Evolutionary conservation across 2,888 invertebrate species (phyloP).

Genomic region (Tenthredo amoena): DNA sequence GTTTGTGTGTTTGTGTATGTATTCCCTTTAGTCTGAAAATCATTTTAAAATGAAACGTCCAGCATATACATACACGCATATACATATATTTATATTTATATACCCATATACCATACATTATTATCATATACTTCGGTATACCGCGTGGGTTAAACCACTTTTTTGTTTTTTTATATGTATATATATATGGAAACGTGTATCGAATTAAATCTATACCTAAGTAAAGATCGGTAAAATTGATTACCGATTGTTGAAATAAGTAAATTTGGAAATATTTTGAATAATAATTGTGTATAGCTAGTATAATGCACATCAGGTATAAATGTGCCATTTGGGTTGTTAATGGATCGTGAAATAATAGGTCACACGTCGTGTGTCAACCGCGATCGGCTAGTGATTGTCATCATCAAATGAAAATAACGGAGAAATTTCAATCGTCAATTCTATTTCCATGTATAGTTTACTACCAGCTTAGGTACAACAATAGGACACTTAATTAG

Average conservation of each 20-base stretch:
- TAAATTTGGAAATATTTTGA: too few relatives aligned
- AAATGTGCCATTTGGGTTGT: too few relatives aligned
- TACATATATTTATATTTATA: neutral
- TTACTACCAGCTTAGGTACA: neutral
- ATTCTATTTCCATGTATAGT: neutral
- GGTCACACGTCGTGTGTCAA: too few relatives aligned
- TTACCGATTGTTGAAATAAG: too few relatives aligned
- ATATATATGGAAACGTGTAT: neutral
- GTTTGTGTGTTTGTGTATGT: neutral
- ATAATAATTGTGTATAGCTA: too few relatives aligned
- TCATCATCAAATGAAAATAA: neutral
- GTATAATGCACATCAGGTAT: too few relatives aligned
- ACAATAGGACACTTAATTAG: slow-evolving; percentile 32
- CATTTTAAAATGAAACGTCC: neutral
- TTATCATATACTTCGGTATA: neutral
- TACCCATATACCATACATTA: neutral
- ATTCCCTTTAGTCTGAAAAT: neutral
- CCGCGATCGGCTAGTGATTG: too few relatives aligned
- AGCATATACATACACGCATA: neutral
- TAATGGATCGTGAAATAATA: too few relatives aligned
- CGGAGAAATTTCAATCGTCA: slow-evolving; percentile 11
- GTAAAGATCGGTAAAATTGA: neutral
- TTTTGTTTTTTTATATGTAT: neutral
- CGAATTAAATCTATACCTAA: neutral
- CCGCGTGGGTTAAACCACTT: slow-evolving; percentile 1